Base-by-base conservation (phyloP, 2,113 vertebrate genomes). In the Turnix velox region DNA sequence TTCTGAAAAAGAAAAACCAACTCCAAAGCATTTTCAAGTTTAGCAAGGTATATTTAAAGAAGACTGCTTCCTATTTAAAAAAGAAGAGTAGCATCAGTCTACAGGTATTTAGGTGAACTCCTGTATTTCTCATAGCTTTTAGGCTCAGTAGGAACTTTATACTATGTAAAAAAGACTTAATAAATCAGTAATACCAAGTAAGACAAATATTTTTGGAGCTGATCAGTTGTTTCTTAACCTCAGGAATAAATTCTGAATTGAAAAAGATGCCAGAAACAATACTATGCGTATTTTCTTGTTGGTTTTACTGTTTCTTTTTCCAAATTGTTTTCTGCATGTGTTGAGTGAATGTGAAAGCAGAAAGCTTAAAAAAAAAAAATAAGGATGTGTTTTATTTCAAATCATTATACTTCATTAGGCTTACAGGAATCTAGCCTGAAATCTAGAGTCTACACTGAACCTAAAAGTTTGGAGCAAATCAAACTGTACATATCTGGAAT, bases 1-100 rank as follows among this genome's bases (percentile, higher is more conserved):
- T 96, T 87, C 85, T 58, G 30, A 85, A 73, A 88, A 83, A n/a
- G n/a, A n/a, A n/a, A n/a, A n/a, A n/a, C n/a, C n/a, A 79, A 61
- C 16, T 39, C 83, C 15, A 59, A 66, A 82, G 61, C 24, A 73
- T 86, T 86, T 83, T 46, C n/a, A 46, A 30, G 49, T 57, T 65
- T 7, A 57, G 30, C 24, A 59, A 51, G 10, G 83, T 59, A 16
- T 51, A 87, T 46, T 92, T 76, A 18, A 96, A 74, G 13, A 73
- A 75, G 25, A 20, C 7, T 57, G 31, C 8, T 83, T 69, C 42
- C 39, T 12, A 4, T 58, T 58, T 58, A n/a, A 35, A 35, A 58
- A 58, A 74, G 40, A 82, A 93, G 76, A 93, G 76, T 31, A 33
- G 40, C 55, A 88, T 42, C 63, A 90, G 42, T 65, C 33, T 81